phyloP scores from a whole-genome alignment of 92 coral and sea anemone genomes.

The Epizoanthus illoricatus region DNA sequence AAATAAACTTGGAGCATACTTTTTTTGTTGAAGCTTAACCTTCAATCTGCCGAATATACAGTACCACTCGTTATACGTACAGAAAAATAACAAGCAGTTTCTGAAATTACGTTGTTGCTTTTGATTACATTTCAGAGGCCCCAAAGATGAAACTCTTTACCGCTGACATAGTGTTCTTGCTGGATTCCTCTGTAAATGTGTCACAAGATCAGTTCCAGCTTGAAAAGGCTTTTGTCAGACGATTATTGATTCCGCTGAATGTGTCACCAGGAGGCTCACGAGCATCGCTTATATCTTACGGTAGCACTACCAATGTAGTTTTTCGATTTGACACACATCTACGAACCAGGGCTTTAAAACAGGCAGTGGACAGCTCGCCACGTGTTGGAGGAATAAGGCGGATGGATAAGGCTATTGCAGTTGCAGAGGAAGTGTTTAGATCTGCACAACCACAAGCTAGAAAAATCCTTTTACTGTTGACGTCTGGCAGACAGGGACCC shows the following conservation, averaged over 20 bases:
- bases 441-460: slow-evolving; percentile 51
- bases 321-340: slow-evolving; percentile 45
- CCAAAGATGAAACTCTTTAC: slow-evolving; percentile 41
- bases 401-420: slow-evolving; percentile 58
- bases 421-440: slow-evolving; percentile 57
- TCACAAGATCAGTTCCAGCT: slow-evolving; percentile 43
- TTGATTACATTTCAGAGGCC: slow-evolving; percentile 34
- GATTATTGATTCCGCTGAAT: slow-evolving; percentile 58
- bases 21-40: too few relatives aligned
- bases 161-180: slow-evolving; percentile 67
- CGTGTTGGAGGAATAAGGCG: slow-evolving; percentile 51
- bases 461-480: slow-evolving; percentile 58
- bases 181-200: slow-evolving; percentile 70
- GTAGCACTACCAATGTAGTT: slow-evolving; percentile 36
- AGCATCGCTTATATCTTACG: slow-evolving; percentile 55
- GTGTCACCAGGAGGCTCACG: slow-evolving; percentile 61
- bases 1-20: too few relatives aligned
- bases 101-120: too few relatives aligned
- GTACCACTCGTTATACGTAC: too few relatives aligned
- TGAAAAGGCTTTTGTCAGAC: slow-evolving; percentile 60
- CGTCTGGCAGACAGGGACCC: slow-evolving; percentile 44
- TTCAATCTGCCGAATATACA: too few relatives aligned
- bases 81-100: too few relatives aligned
- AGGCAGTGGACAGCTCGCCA: slow-evolving; percentile 29
- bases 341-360: slow-evolving; percentile 8